A percentile compares a stretch with the other conserved stretches of the same genome.
phyloP scores from a whole-genome alignment of 2,113 vertebrate species.

The Hippocampus guttulatus region DNA sequence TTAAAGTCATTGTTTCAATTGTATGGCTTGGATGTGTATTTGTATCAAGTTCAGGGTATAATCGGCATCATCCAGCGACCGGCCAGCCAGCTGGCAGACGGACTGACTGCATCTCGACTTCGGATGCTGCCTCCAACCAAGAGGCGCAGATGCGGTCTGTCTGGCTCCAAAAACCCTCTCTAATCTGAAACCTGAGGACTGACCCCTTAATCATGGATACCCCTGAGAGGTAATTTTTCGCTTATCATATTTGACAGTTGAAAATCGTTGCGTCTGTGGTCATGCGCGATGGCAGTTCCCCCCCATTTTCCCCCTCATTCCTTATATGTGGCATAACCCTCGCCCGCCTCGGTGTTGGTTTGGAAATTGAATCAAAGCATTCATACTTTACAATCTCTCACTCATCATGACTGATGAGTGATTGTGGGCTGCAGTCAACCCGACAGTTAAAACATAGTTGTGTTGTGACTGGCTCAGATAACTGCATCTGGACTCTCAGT shows the following conservation, averaged over 20 bases:
- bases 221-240: slow-evolving; percentile 42
- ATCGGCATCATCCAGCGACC: slow-evolving; percentile 10
- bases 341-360: background rate
- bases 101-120: slow-evolving; percentile 44
- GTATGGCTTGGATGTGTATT: background rate
- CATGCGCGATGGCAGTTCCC: slow-evolving; percentile 17
- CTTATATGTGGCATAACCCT: background rate
- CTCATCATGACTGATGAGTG: background rate
- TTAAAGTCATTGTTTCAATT: background rate
- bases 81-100: slow-evolving; percentile 55
- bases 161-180: slow-evolving; percentile 33
- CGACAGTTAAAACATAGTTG: background rate
- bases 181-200: slow-evolving; percentile 25
- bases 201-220: slow-evolving; percentile 46
- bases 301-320: slow-evolving; percentile 3
- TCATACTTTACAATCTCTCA: too few species aligned
- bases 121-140: slow-evolving; percentile 33
- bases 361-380: background rate
- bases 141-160: slow-evolving; percentile 50
- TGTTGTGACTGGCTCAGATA: background rate
- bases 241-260: slow-evolving; percentile 6
- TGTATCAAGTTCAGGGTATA: background rate
- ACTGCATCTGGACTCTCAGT: background rate
- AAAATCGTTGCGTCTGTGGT: too few species aligned
- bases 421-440: background rate